Evolutionary conservation across 2,113 vertebrate genomes (phyloP).

Genomic region (Notothenia rossii): DNA sequence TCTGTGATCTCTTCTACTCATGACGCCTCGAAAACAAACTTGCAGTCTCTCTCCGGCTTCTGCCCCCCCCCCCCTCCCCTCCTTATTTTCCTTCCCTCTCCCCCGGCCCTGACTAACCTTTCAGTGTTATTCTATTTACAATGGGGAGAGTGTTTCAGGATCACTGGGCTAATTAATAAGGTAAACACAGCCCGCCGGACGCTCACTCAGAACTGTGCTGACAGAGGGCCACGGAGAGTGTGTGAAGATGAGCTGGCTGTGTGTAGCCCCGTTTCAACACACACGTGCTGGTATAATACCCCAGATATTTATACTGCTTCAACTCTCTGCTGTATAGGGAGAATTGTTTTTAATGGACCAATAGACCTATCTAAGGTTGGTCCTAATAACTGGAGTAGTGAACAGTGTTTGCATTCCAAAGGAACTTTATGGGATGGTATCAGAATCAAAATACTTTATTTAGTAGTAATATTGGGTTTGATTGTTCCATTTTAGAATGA

Average conservation of each 20-base stretch:
- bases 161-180: constrained; percentile 81
- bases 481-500: too few relatives aligned
- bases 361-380: too few relatives aligned
- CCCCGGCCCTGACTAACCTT: constrained; percentile 49
- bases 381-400: too few relatives aligned
- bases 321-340: too few relatives aligned
- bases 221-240: constrained; percentile 39
- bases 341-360: too few relatives aligned
- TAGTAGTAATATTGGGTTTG: too few relatives aligned
- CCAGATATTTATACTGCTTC: too few relatives aligned
- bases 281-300: too few relatives aligned
- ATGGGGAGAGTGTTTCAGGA: constrained; percentile 77
- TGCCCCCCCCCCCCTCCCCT: neutral
- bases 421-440: too few relatives aligned
- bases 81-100: constrained; percentile 45
- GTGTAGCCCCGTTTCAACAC: neutral
- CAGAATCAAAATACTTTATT: too few relatives aligned
- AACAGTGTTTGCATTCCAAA: too few relatives aligned
- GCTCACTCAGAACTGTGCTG: constrained; percentile 69
- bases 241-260: neutral
- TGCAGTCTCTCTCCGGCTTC: neutral
- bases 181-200: constrained; percentile 65
- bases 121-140: constrained; percentile 72
- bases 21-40: constrained; percentile 35
- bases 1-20: constrained; percentile 42